These are phyloP conservation scores for Clupea harengus DNA, from an alignment of 2,113 vertebrate genomes.

Conservation along the genomic window DNA sequence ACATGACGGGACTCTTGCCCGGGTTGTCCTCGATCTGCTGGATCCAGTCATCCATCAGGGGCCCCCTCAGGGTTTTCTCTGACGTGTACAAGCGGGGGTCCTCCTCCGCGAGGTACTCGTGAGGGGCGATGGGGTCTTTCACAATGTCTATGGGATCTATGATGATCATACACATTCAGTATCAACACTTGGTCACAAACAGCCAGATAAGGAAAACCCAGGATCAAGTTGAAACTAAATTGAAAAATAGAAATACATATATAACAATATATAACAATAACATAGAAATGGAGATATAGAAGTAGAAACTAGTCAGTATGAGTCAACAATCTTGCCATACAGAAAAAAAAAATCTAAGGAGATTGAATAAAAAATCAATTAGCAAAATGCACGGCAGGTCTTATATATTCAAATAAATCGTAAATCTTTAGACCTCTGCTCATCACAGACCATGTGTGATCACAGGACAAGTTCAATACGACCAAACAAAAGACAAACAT, in stretches of 20 bases:
- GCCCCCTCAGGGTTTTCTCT: conserved; percentile 86
- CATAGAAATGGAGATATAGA: neutral
- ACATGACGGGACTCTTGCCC: conserved; percentile 87
- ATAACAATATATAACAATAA: too few species aligned
- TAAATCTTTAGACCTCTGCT: neutral
- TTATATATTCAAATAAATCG: neutral
- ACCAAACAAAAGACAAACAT: neutral
- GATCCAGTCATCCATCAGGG: conserved; percentile 91
- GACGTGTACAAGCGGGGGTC: conserved; percentile 92
- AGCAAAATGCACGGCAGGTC: neutral
- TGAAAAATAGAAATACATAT: too few species aligned
- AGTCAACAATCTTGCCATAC: neutral
- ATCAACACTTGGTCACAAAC: neutral
- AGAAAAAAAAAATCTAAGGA: neutral
- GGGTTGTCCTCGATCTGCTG: conserved; percentile 82
- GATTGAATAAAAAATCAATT: neutral
- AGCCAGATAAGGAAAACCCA: neutral
- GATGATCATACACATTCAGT: conserved; percentile 4
- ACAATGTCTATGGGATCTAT: conserved; percentile 75
- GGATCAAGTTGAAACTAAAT: neutral
- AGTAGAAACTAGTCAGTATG: neutral
- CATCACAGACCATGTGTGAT: neutral
- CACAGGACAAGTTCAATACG: neutral
- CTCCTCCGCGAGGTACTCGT: conserved; percentile 93
- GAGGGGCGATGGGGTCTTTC: conserved; percentile 86